These are phyloP conservation scores for Melanerpes formicivorus DNA, from an alignment of 2,113 vertebrate species.

Conservation along the genomic window DNA sequence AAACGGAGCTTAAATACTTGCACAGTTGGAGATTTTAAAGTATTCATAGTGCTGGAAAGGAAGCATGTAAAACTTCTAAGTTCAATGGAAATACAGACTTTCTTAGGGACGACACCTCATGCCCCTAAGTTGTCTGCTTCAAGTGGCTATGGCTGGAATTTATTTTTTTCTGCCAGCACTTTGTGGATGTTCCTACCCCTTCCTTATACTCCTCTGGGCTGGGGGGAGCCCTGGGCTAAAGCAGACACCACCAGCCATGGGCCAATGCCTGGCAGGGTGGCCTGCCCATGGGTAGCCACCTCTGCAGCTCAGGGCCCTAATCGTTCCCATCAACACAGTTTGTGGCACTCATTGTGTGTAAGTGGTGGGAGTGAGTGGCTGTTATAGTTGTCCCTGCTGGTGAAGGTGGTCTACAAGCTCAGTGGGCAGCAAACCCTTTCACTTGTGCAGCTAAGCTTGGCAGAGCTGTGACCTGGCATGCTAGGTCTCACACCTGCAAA, in stretches of 20 bases:
- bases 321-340: rapidly evolving
- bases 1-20: neutral
- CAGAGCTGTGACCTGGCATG: rapidly evolving
- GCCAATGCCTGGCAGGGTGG: neutral
- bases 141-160: neutral
- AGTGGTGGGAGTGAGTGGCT: neutral
- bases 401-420: neutral
- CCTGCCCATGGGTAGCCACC: neutral
- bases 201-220: neutral
- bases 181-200: neutral
- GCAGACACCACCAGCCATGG: rapidly evolving
- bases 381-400: neutral
- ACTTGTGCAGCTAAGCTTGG: neutral
- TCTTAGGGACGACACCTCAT: neutral
- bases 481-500: neutral
- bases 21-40: neutral
- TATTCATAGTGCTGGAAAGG: neutral
- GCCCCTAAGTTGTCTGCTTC: neutral
- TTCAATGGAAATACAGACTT: neutral
- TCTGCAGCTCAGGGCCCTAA: rapidly evolving
- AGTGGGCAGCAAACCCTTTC: neutral
- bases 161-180: neutral
- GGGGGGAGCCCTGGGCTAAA: neutral
- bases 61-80: neutral
- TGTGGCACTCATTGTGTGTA: neutral